Evolutionary conservation across 2,113 vertebrate species (phyloP), one percentile per base, ranked within the genome.

Genomic region (Pelvicachromis taeniatus): DNA sequence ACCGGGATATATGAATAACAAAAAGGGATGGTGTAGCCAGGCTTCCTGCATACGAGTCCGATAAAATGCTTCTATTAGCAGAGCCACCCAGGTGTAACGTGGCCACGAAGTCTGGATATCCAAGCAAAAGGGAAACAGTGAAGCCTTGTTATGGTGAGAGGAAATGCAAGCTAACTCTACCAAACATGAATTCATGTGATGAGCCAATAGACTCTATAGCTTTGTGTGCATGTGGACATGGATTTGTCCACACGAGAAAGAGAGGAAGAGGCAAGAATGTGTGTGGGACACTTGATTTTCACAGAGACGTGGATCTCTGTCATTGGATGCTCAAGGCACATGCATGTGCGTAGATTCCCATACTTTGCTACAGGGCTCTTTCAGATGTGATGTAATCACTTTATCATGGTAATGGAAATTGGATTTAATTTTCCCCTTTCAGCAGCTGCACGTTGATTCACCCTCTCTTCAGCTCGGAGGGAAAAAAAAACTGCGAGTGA

Each of bases 61-160:
- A 95, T 93, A 89, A 95, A 95, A 95, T 93, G 92, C 90, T 94
- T 94, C 93, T 91, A 96, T 96, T 96, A 96, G 93, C 89, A 82
- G 87, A 95, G 58, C 83, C 92, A 95, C 82, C 90, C 95, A 95
- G 95, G 95, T 96, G 95, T 93, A 95, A 95, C 93, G 23, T 86
- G 86, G 81, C 84, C 87, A 90, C 29, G 78, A 78, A 88, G 87
- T 90, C 88, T 90, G 87, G 88, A 93, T 91, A 92, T 87, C 89
- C 85, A 79, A 90, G 92, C 84, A 82, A 82, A 87, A 83, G 59
- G 81, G 85, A 87, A 85, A 70, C 17, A 48, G 80, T 52, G 86
- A 16, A 84, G 77, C 83, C 89, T 88, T 82, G 90, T 95, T 94
- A 93, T 89, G 79, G 89, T 6, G 14, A 80, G 75, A 88, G 85